Conservation (phyloP, 2,113 vertebrate genomes). For the Upupa epops region DNA sequence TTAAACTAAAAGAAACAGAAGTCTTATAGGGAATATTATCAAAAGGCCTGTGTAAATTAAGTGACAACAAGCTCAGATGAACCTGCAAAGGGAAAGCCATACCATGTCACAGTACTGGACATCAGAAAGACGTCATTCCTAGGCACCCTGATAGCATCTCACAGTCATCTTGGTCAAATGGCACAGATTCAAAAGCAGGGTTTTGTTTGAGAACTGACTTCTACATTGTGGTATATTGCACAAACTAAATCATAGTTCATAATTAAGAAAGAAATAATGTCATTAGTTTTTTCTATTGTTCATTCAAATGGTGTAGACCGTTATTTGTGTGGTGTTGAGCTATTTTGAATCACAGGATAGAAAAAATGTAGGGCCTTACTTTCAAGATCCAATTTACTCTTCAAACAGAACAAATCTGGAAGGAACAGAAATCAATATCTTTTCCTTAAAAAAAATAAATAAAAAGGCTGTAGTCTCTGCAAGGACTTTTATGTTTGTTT, state of each 20-base stretch:
- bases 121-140: not conserved
- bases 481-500: not conserved
- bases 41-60: not conserved
- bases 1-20: not conserved
- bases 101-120: not conserved
- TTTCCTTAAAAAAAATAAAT: not conserved
- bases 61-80: not conserved
- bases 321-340: not conserved
- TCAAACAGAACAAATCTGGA: conserved; percentile 10
- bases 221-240: not conserved
- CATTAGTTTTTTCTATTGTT: not conserved
- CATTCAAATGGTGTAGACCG: not conserved
- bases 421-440: not conserved
- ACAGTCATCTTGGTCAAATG: not conserved
- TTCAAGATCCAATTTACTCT: not conserved
- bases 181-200: not conserved
- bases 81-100: not conserved
- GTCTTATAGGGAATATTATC: not conserved
- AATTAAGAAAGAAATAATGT: not conserved
- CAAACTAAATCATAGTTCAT: not conserved
- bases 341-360: not conserved
- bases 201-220: not conserved
- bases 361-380: not conserved
- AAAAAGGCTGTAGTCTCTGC: not conserved
- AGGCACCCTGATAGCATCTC: not conserved